Evolutionary conservation across 2,797 vertebrate genomes (phyloP).

Genomic region (Intellagama lesueurii): DNA sequence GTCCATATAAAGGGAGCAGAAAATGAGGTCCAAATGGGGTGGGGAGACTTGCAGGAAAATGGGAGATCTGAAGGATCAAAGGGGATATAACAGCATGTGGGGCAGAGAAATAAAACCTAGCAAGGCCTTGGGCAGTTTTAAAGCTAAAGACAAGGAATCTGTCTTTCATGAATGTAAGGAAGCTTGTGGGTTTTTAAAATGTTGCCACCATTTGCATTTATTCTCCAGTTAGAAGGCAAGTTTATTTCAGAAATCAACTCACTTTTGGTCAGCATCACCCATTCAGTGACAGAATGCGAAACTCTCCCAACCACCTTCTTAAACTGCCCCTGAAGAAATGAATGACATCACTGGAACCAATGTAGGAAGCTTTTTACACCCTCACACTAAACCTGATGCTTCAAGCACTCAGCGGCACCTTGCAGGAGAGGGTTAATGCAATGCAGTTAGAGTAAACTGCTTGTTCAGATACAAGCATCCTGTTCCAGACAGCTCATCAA

Average conservation of each 20-base stretch:
- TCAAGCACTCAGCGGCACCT: constrained; percentile 33
- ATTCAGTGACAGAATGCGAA: background rate
- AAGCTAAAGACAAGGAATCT: background rate
- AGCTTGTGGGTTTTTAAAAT: background rate
- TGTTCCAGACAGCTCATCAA: constrained; percentile 81
- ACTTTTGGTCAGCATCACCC: background rate
- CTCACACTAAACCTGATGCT: constrained; percentile 14
- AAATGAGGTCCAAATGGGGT: background rate
- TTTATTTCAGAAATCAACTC: background rate
- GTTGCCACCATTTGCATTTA: background rate
- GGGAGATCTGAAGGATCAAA: background rate
- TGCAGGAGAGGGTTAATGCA: constrained; percentile 61
- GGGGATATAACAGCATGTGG: too few species aligned
- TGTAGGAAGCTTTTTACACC: constrained; percentile 26
- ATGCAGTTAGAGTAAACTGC: constrained; percentile 66
- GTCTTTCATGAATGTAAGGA: background rate
- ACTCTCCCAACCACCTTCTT: background rate
- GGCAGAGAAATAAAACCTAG: background rate
- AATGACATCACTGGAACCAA: background rate
- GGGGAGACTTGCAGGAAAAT: background rate
- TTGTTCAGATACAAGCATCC: constrained; percentile 71
- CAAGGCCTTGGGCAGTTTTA: background rate
- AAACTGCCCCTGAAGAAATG: background rate
- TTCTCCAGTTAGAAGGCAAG: background rate
- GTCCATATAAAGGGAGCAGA: background rate